Base-by-base conservation (phyloP, 2,797 vertebrate genomes). In the Notolabrus celidotus region DNA sequence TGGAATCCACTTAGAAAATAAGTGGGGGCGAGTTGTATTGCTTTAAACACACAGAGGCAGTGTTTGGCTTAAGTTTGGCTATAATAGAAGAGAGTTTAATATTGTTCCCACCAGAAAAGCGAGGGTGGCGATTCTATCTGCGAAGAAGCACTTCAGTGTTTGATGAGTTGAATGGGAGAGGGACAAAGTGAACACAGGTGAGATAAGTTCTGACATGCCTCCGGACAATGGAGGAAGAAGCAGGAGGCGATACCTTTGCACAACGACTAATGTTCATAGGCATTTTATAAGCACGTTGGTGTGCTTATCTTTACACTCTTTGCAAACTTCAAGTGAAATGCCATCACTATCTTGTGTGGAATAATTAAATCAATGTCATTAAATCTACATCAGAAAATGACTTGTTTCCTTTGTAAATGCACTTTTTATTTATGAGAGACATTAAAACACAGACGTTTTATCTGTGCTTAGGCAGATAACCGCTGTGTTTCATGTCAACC, bases 131-230 rank as follows among this genome's bases (percentile, higher is more conserved):
- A 80, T 31, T 58, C 15, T 75, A 82, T 86, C 84, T 63, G 17
- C 9, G 49, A 62, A 65, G 69, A 64, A 41, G 19, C 50, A 58
- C 59, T 71, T 66, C 10, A 17, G 62, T 56, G 68, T 50, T 41
- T 36, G 67, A 69, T 33, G 46, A 76, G 63, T 31, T 5, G n/a
- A 57, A 73, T 20, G 39, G 54, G 31, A 50, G 56, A 54, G 31
- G 55, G 36, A 65, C 69, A 82, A 51, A 69, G 46, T n/a, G 51
- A 71, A 58, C 7, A 3, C 67, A 67, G 64, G 73, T 71, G 65
- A 79, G 80, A 83, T 88, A 82, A 86, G 77, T 55, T 1, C 66
- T 7, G 25, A 34, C 52, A 23, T 64, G 50, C 45, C 52, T 61
- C 41, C 12, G 56, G 65, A 83, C 74, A 80, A 71, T 23, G 76